Evolutionary conservation across 2,888 invertebrate species (phyloP).

Genomic region (Apodemia hepburni): DNA sequence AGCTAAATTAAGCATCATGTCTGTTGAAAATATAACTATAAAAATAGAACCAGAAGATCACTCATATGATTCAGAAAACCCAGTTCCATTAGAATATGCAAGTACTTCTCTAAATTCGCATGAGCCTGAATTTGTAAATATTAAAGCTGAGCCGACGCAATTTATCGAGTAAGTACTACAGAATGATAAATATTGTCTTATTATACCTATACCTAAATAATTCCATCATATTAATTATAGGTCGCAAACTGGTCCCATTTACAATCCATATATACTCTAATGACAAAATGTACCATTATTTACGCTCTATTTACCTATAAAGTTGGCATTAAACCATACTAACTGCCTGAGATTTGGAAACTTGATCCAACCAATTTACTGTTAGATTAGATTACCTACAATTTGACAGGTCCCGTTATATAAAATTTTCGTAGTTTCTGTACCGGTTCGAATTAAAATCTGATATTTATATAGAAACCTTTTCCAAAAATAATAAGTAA

Average conservation of each 20-base stretch:
- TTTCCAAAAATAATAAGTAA: not conserved
- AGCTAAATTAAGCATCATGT: conserved; percentile 1
- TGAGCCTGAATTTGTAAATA: conserved; percentile 1
- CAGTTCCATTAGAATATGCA: not conserved
- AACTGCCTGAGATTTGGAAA: too few species aligned
- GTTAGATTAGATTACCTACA: not conserved
- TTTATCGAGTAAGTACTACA: conserved; percentile 2
- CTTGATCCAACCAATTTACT: too few species aligned
- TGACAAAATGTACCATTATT: too few species aligned
- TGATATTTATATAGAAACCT: not conserved
- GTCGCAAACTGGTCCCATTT: too few species aligned
- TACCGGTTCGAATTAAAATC: not conserved
- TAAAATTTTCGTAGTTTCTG: not conserved
- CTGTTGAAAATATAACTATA: conserved; percentile 6
- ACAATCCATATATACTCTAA: too few species aligned
- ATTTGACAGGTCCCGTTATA: not conserved
- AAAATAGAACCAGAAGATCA: conserved; percentile 14
- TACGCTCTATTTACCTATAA: too few species aligned
- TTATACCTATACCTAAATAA: too few species aligned
- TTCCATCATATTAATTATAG: too few species aligned
- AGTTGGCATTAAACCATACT: too few species aligned
- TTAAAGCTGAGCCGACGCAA: conserved; percentile 1
- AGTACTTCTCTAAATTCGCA: not conserved
- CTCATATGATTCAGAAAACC: conserved; percentile 2
- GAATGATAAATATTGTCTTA: not conserved